phyloP scores from a whole-genome alignment of 2,888 invertebrate species.

The Drosophila barbarae region DNA sequence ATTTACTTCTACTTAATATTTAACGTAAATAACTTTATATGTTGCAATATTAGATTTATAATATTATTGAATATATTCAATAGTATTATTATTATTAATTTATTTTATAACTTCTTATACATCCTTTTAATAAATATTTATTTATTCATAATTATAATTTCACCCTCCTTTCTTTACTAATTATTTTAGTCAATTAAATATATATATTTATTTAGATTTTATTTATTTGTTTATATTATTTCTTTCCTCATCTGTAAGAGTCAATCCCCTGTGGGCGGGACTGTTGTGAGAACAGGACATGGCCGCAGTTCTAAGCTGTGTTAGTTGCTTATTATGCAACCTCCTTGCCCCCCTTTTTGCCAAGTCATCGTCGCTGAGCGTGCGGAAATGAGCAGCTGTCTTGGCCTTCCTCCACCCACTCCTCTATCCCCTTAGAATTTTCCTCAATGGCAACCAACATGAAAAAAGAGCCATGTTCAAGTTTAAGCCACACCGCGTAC shows the following conservation, averaged over 20 bases:
- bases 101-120: no score
- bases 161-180: not conserved
- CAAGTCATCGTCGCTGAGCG: conserved; percentile 67
- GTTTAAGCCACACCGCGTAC: conserved; percentile 47
- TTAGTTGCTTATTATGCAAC: conserved; percentile 73
- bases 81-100: not conserved
- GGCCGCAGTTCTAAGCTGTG: conserved; percentile 73
- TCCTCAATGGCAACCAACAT: conserved; percentile 22
- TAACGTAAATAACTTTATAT: no score
- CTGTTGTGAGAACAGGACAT: conserved; percentile 53
- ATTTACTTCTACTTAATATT: no score
- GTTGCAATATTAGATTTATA: no score
- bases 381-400: conserved; percentile 74
- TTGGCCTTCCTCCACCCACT: conserved; percentile 41
- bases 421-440: conserved; percentile 13
- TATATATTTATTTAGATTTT: not conserved
- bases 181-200: not conserved
- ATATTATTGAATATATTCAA: no score
- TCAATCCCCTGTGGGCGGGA: conserved; percentile 21
- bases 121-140: not conserved
- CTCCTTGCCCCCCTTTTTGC: conserved; percentile 15
- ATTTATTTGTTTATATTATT: not conserved
- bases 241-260: conserved; percentile 27
- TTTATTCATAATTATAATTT: not conserved
- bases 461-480: conserved; percentile 40